Evolutionary conservation across 1,140 invertebrate genomes (phyloP), one percentile per base, ranked within the genome.

Genomic region (Eurosta solidaginis): DNA sequence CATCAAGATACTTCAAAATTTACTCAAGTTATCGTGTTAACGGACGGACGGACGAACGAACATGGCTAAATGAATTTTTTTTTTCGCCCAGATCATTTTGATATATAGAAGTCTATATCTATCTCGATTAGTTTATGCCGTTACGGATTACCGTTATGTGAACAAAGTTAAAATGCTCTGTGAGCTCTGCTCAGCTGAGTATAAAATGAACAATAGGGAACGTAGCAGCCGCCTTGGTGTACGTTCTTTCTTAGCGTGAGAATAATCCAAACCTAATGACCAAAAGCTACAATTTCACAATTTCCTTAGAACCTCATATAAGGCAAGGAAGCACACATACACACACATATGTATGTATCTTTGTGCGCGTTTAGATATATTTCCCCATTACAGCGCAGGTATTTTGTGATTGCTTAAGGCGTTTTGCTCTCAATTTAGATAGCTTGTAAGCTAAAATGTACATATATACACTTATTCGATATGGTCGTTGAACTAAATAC

Each of bases 401-500:
- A 68, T 68, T 68, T 68, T 68, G 59, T 68, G n/a, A 68, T 68
- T n/a, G 59, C 5, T 68, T 68, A 68, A 68, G 59, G 33, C 27
- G 33, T 17, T 17, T 27, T 36, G 33, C 27, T 68, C 40, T 68
- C 59, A 68, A 68, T 68, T 47, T n/a, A 47, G 45, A 17, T 47
- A 36, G 54, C 33, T 59, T 29, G 27, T 59, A 33, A 33, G n/a
- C 5, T 25, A 59, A 59, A 59, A 22, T 59, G 59, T 27, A 29
- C 22, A 29, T 22, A 25, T 20, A 52, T 25, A 54, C 50, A 52
- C 50, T 2, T 25, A 27, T 10, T 1, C 22, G n/a, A 52, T 2
- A 52, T 25, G 3, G 0, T 1, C 3, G 4, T 52, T n/a, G 20
- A 25, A 20, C 6, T 52, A 36, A 2, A 9, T 6, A 10, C n/a